Evolutionary conservation across 2,888 invertebrate genomes (phyloP), one percentile per base, ranked within the genome.

Genomic region (Orthosia cruda): DNA sequence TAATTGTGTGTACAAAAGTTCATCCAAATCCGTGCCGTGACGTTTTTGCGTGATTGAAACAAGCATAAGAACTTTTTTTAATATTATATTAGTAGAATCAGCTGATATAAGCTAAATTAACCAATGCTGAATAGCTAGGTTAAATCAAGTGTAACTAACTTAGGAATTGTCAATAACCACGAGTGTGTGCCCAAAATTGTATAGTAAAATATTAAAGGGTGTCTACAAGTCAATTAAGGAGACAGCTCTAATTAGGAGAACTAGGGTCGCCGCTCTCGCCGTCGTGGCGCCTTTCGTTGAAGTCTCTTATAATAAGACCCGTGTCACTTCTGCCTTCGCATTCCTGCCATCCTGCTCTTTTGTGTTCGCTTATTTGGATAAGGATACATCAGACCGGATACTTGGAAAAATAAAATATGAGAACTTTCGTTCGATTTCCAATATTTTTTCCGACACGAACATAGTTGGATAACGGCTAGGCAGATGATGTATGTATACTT

Each of bases 191-290:
- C 58, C 62, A 32, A 64, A 77, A 61, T 66, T 62, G 61, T 62
- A 40, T n/a, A 70, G 57, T 75, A 64, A 77, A 76, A 79, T 71
- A 74, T 73, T 64, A 72, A 62, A 67, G 71, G 80, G 64, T 81
- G 80, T 76, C 81, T 75, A 64, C 62, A 54, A 74, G 74, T 80
- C 76, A 74, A 84, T 86, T 81, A 81, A 63, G 65, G 77, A 82
- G 74, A 74, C 74, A 70, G 74, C 76, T 81, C 76, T 88, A 89
- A 89, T 88, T 89, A 88, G 83, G 71, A 80, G 72, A 64, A 58
- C 76, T 78, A 71, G 69, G 64, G 72, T 50, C 66, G 50, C 55
- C 61, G 32, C 13, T 16, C 61, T 68, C 61, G 78, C 62, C 84
- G 70, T 70, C 58, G 32, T 59, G 85, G 69, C 77, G 78, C 78